Evolutionary conservation across 35 echinoderm and acorn worm species (phyloP), one percentile per base, ranked within the genome.

Genomic region (Holothuria glaberrima): DNA sequence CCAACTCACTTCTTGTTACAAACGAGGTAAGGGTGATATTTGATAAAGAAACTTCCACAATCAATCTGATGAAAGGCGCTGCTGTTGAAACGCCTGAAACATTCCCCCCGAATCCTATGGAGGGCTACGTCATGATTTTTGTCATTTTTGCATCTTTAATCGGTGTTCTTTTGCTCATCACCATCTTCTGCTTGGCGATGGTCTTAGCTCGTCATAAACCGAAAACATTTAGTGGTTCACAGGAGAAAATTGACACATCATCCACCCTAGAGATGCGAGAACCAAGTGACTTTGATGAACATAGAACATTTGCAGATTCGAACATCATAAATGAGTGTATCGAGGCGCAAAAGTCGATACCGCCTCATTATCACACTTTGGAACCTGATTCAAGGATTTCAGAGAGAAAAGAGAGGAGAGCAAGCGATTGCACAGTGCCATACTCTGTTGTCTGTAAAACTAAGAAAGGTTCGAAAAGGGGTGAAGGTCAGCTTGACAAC

Each of bases 121-220:
- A 84, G 3, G 46, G 80, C 36, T 84, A 84, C 59, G 20, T 84
- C 22, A 59, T 84, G 10, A 30, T 84, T 30, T 84, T 84, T 22
- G 58, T 84, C 24, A 26, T 30, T 17, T 48, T 84, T 5, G 54
- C 80, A 20, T 9, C 80, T 19, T 36, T 56, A 13, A 63, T 84
- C 5, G 80, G 80, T 14, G 80, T 84, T 5, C 22, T 84, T n/a
- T 29, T 84, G 14, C 6, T 84, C 12, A 61, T 84, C 10, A 54
- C 80, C 33, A 84, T 84, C 33, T 21, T 84, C 59, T 84, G 80
- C 56, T 84, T 84, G 59, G 28, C 80, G 9, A 36, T 84, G 57
- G 80, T 84, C 20, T 84, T 84, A 38, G 58, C 80, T 9, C 80
- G 80, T 20, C 1, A 63, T 4, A 84, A 30, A 31, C 26, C 38